phyloP scores from a whole-genome alignment of 1,140 invertebrate genomes.

The Lepidostoma basale region DNA sequence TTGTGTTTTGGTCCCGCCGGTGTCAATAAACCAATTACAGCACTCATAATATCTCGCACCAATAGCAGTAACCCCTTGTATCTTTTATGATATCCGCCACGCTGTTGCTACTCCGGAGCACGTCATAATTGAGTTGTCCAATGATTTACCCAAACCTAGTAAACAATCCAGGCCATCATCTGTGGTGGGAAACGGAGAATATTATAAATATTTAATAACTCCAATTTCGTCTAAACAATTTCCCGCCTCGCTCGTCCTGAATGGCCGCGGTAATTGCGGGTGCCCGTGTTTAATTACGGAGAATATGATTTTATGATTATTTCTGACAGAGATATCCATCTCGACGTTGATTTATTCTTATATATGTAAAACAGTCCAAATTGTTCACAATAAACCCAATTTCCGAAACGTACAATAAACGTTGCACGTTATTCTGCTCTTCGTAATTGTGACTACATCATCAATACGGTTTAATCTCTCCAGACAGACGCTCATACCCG shows the following conservation, averaged over 20 bases:
- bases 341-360: slow-evolving; percentile 5
- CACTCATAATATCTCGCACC: too few relatives aligned
- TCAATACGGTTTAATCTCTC: too few relatives aligned
- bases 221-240: slow-evolving; percentile 15
- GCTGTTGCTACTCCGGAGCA: too few relatives aligned
- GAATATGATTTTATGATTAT: slow-evolving; percentile 17
- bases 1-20: too few relatives aligned
- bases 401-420: too few relatives aligned
- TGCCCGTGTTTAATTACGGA: slow-evolving; percentile 11
- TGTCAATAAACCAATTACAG: too few relatives aligned
- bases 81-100: too few relatives aligned
- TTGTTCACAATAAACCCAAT: neutral
- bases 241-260: slow-evolving; percentile 3
- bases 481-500: too few relatives aligned
- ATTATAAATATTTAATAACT: slow-evolving; percentile 12
- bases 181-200: neutral
- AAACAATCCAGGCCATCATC: too few relatives aligned
- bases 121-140: neutral
- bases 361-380: neutral
- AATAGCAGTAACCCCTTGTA: too few relatives aligned
- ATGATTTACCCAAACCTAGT: neutral
- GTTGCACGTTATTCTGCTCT: too few relatives aligned
- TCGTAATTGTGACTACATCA: too few relatives aligned
- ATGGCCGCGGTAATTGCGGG: neutral
- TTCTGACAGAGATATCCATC: slow-evolving; percentile 6